A percentile compares a stretch with the other conserved stretches of the same genome.
Conservation (phyloP, 2,113 vertebrate species). For the Bombycilla garrulus region DNA sequence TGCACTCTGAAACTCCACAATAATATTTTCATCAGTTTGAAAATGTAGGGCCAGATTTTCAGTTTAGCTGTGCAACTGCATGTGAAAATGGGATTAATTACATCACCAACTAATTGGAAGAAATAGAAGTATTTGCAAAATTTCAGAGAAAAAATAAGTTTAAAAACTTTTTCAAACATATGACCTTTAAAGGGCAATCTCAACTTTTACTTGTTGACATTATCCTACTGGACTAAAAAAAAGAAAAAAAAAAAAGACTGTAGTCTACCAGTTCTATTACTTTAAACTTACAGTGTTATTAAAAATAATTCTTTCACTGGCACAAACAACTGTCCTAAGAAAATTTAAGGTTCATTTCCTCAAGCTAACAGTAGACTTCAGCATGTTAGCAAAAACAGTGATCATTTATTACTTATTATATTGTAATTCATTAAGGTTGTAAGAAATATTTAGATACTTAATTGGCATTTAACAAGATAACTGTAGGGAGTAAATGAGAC, state of each 20-base stretch:
- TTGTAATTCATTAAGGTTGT: conserved; percentile 77
- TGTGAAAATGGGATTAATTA: background rate
- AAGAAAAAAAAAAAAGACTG: background rate
- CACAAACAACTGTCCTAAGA: background rate
- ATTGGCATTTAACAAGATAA: conserved; percentile 83
- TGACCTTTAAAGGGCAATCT: background rate
- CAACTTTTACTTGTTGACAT: background rate
- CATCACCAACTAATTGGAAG: background rate
- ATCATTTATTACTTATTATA: conserved; percentile 77
- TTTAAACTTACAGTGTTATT: background rate
- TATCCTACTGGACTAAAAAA: background rate
- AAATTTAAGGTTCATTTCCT: background rate
- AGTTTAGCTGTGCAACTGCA: background rate
- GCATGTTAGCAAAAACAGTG: conserved; percentile 43
- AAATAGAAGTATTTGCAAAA: background rate
- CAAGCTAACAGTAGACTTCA: conserved; percentile 45
- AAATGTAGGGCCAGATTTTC: background rate
- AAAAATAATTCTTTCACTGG: background rate
- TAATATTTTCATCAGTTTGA: background rate
- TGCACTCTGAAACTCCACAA: background rate
- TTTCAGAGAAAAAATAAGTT: background rate
- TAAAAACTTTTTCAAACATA: background rate
- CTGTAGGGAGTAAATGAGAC: conserved; percentile 80
- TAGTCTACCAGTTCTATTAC: background rate
- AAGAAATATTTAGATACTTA: conserved; percentile 84